These are phyloP conservation scores for Rhopalosiphum padi DNA, from an alignment of 1,140 invertebrate genomes.

Conservation along the genomic window DNA sequence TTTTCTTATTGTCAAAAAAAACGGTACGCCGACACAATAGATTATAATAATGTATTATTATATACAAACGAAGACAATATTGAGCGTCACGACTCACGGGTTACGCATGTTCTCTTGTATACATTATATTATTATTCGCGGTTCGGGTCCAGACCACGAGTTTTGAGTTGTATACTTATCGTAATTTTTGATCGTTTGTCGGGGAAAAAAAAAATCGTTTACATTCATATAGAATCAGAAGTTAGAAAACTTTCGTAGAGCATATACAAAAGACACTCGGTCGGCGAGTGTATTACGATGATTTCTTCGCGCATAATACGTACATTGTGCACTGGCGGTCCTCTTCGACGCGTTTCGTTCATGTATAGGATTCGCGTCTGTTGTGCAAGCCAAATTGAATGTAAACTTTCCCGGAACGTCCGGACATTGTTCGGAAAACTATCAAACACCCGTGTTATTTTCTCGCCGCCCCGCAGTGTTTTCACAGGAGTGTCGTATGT, in stretches of 20 bases:
- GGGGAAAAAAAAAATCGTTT: neutral
- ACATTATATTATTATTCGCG: neutral
- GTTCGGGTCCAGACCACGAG: neutral
- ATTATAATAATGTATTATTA: neutral
- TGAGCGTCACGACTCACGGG: neutral
- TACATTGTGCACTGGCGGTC: neutral
- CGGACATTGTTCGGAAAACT: conserved; percentile 3
- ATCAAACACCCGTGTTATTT: neutral
- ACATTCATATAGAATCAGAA: neutral
- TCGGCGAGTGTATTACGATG: neutral
- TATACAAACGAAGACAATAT: neutral
- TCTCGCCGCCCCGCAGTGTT: neutral
- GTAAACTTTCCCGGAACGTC: neutral
- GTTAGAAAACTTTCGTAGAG: neutral
- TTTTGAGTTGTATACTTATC: neutral
- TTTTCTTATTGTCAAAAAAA: neutral
- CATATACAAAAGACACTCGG: neutral
- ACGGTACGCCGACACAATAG: neutral
- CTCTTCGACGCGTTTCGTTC: neutral
- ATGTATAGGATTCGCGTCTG: neutral
- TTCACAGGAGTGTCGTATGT: neutral
- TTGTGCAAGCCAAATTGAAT: neutral
- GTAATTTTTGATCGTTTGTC: neutral
- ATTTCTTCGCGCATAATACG: neutral
- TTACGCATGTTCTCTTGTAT: neutral